Evolutionary conservation across 2,113 vertebrate species (phyloP), one percentile per base, ranked within the genome.

Genomic region (Panurus biarmicus): DNA sequence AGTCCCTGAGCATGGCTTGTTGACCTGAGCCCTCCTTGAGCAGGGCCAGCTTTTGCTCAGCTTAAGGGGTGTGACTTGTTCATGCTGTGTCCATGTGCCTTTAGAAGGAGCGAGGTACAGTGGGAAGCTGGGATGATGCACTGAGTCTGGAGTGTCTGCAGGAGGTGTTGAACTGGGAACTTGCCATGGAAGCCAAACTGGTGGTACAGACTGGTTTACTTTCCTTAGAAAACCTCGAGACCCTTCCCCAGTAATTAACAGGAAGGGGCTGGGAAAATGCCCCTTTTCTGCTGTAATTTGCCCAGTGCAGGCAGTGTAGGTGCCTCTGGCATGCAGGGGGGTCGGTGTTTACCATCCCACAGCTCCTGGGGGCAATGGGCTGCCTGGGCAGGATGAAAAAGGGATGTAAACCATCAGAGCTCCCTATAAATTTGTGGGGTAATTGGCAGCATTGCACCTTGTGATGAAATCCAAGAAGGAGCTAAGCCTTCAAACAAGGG

Each of bases 401-500:
- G 54, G 81, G 75, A 90, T 6, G 7, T 13, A 60, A 90, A 84
- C n/a, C 71, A 77, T 84, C 88, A 97, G 93, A 80, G 51, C 33
- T 60, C 84, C 57, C 12, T 38, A 71, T 91, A 94, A 93, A 92
- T 64, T 10, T 22, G 45, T 2, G 8, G 85, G 79, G 73, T 86
- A 85, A 94, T 71, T 88, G 95, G 72, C 93, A 94, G 84, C 38
- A 3, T 26, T 87, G 85, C 66, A 38, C 71, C 71, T 94, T 42
- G 65, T 83, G 78, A 36, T 66, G 67, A 94, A 97, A 96, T 44
- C 66, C 76, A 91, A 94, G 94, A 70, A 96, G 79, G 80, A 96
- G 92, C 76, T 80, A 85, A 92, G 70, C 35, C 73, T 81, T 90
- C 12, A 17, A 64, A 73, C 5, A 53, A 33, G 12, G 33, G 5